Base-by-base conservation (phyloP, 2,797 vertebrate genomes). In the Manis javanica region DNA sequence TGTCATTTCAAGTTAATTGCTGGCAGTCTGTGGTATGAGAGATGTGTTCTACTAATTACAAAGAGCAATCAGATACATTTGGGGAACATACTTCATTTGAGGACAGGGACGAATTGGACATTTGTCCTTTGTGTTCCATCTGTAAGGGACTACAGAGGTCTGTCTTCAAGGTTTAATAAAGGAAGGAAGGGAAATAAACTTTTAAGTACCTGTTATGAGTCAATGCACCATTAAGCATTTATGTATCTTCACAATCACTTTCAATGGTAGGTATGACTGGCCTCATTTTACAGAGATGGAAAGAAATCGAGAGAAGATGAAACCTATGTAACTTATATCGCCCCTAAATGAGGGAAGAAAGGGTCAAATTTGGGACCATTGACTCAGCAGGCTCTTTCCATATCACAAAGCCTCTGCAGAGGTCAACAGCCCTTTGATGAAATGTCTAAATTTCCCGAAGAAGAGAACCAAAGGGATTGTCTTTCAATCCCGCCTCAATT, bases 1-100 rank as follows among this genome's bases (percentile, higher is more conserved):
- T 97, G 79, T 96, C 96, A 95, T 92, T 81, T 94, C 78, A 74
- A 87, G 84, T 84, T 92, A 92, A 90, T 51, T 81, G 74, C 91
- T 93, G 81, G 77, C 91, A 88, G 72, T 39, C n/a, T 77, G 93
- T 69, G 72, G 90, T 59, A 72, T 79, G 93, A 61, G 74, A 93
- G 79, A 68, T 53, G 83, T 77, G 74, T 55, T 55, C 75, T 66
- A 39, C 55, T 91, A 89, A 95, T 96, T 95, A 96, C 66, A 91
- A 94, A 87, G 74, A 90, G 87, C 90, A 92, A 89, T 94, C 90
- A 89, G 87, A 81, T 57, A 92, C 81, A 92, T 88, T 90, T 49
- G 18, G 90, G 61, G 77, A 94, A 42, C 66, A 92, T 37, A 68
- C 19, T 69, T 93, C 91, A 94, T 92, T 87, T 71, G 31, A 66